Conservation (phyloP, 64 coral and sea anemone species). For the Stylophora pistillata region DNA sequence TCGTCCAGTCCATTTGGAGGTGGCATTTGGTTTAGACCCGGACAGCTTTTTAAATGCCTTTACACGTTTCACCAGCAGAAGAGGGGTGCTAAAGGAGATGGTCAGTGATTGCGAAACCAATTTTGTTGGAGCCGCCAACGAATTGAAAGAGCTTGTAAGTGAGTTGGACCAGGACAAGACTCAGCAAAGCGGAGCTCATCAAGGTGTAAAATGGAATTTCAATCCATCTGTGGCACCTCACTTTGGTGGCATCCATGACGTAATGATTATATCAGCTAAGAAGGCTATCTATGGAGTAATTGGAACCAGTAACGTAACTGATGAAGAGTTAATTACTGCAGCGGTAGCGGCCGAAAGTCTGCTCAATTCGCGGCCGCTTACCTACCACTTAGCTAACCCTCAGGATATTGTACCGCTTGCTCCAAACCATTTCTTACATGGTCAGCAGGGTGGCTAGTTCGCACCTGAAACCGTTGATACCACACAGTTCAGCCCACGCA, state of each 20-base stretch:
- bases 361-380: conserved; percentile 43
- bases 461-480: conserved; percentile 35
- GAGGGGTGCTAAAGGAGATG: conserved; percentile 59
- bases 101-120: conserved; percentile 58
- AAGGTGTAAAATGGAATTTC: conserved; percentile 45
- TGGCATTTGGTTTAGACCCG: conserved; percentile 39
- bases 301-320: conserved; percentile 31
- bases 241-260: conserved; percentile 59
- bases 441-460: conserved; percentile 50
- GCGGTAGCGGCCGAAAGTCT: conserved; percentile 20
- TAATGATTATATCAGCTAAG: conserved; percentile 65
- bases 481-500: conserved; percentile 5
- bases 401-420: conserved; percentile 39
- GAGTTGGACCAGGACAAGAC: conserved; percentile 45
- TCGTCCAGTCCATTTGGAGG: too few relatives aligned
- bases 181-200: neutral
- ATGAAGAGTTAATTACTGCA: conserved; percentile 44
- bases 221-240: conserved; percentile 60
- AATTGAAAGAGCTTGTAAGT: conserved; percentile 44
- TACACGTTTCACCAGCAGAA: conserved; percentile 45
- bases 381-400: conserved; percentile 50
- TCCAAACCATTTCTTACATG: conserved; percentile 53
- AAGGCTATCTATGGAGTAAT: conserved; percentile 58
- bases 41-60: conserved; percentile 71
- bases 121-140: conserved; percentile 54